phyloP scores from a whole-genome alignment of 2,797 vertebrate genomes.

The Xerus rutilus region DNA sequence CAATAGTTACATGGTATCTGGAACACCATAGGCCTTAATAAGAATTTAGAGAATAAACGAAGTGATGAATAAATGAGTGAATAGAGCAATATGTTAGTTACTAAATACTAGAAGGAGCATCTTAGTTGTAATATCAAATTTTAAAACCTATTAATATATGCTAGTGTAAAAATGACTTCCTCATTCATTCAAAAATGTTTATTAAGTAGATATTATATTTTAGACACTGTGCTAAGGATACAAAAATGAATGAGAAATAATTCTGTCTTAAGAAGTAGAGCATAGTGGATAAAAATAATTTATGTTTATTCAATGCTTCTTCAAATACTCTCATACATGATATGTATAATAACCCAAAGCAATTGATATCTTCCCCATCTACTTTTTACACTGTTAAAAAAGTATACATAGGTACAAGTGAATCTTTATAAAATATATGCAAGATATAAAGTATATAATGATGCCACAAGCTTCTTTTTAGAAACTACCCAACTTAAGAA shows the following conservation, averaged over 20 bases:
- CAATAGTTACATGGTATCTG: not conserved
- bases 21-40: constrained; percentile 18
- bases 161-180: constrained; percentile 58
- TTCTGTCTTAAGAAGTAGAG: not conserved
- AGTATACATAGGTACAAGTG: not conserved
- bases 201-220: constrained; percentile 2
- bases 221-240: not conserved
- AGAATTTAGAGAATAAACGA: constrained; percentile 39
- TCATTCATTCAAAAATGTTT: constrained; percentile 47
- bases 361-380: not conserved
- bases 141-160: constrained; percentile 12
- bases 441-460: not conserved
- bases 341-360: constrained; percentile 26
- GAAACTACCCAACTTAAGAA: not conserved
- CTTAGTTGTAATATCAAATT: constrained; percentile 8
- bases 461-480: not conserved
- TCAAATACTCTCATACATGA: constrained; percentile 18
- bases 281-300: constrained; percentile 49
- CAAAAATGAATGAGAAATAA: constrained; percentile 42
- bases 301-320: constrained; percentile 20
- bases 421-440: constrained; percentile 50
- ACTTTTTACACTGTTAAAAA: constrained; percentile 17
- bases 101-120: not conserved
- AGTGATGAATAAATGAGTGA: not conserved
- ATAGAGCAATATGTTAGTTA: not conserved